These are phyloP conservation scores for Tamandua tetradactyla DNA, from an alignment of 2,797 vertebrate genomes.

Conservation along the genomic window DNA sequence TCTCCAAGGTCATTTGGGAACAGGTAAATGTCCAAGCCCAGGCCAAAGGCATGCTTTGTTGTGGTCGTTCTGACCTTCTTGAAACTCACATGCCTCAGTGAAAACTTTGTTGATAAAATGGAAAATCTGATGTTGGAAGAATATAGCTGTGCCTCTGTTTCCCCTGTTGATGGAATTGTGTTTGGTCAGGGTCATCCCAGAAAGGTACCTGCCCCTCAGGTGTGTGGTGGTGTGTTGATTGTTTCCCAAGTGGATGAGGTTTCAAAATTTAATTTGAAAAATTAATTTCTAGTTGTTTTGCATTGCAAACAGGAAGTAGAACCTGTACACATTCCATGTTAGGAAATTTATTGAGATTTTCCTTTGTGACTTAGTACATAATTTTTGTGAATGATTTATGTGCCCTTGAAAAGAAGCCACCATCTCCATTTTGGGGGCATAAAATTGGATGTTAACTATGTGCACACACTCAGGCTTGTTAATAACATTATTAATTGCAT, in stretches of 20 bases:
- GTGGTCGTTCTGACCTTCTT: neutral
- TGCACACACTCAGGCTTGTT: neutral
- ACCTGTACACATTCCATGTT: neutral
- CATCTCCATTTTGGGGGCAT: neutral
- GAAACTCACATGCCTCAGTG: neutral
- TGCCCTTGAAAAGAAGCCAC: neutral
- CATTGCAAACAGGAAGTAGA: neutral
- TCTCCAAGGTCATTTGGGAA: conserved; percentile 89
- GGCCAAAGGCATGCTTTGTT: fast-evolving
- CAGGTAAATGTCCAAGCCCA: conserved; percentile 80
- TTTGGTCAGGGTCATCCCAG: too few species aligned
- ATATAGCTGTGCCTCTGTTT: fast-evolving
- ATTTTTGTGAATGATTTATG: neutral
- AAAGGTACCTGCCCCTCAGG: neutral
- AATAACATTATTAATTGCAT: fast-evolving
- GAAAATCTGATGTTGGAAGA: fast-evolving
- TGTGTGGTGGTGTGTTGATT: neutral
- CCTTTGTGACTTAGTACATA: neutral
- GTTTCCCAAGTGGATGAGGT: neutral
- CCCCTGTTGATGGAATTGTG: fast-evolving
- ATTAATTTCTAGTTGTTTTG: neutral
- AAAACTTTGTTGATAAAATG: fast-evolving
- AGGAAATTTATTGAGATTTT: neutral
- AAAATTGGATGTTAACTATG: neutral
- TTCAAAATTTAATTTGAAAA: neutral